Conservation (phyloP, 2,113 vertebrate genomes). For the Propithecus coquereli region DNA sequence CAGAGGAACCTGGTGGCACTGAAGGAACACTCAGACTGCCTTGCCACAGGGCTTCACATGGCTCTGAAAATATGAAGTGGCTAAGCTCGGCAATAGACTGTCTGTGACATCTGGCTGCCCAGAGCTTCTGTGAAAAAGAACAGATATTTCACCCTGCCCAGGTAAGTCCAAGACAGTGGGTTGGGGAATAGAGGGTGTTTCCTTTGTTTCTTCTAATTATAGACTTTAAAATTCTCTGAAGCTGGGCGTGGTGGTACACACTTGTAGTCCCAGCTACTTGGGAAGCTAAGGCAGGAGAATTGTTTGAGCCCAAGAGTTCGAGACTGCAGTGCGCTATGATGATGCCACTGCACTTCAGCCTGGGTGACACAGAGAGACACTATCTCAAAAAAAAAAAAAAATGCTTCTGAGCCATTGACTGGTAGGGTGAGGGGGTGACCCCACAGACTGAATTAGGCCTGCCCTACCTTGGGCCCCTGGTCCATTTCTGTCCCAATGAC, state of each 20-base stretch:
- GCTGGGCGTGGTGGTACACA: too few species aligned
- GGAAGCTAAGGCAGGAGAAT: too few species aligned
- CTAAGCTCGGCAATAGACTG: not conserved
- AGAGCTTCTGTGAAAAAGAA: not conserved
- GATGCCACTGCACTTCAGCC: too few species aligned
- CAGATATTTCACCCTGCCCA: not conserved
- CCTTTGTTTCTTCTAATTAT: not conserved
- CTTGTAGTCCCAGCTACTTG: too few species aligned
- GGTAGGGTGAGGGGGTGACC: not conserved
- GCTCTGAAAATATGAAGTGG: not conserved
- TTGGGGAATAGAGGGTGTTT: not conserved
- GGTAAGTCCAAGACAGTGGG: not conserved
- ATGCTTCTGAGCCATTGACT: not conserved
- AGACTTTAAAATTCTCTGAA: slow-evolving; percentile 30
- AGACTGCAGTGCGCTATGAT: too few species aligned
- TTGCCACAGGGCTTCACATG: not conserved
- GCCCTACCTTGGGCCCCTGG: not conserved
- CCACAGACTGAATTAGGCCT: not conserved
- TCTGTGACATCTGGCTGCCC: not conserved
- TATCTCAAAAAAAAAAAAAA: not conserved
- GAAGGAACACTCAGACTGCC: not conserved
- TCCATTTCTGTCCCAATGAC: slow-evolving; percentile 12
- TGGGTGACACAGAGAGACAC: too few species aligned
- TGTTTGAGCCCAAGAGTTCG: too few species aligned
- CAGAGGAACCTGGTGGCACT: not conserved